Percentiles rank a stretch among this genome's conserved stretches.
Conservation (phyloP, 1,140 invertebrate genomes). For the Pygmarrhopalites habei region DNA sequence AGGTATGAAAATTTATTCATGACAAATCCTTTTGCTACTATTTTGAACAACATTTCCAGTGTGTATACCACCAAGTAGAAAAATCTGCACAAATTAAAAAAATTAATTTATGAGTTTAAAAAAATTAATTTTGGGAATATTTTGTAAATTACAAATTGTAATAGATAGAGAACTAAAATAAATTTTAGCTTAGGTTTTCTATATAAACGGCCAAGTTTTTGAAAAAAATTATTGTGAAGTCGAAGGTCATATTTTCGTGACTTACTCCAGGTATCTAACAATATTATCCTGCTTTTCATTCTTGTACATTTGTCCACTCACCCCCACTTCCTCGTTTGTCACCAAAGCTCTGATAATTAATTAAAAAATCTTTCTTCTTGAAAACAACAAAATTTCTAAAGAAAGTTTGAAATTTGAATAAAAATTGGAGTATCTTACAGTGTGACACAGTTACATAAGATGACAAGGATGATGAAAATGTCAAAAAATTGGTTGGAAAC, state of each 20-base stretch:
- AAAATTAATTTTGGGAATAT: background rate
- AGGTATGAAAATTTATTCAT: constrained; percentile 93
- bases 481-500: constrained; percentile 92
- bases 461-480: constrained; percentile 90
- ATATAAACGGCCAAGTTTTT: too few relatives aligned
- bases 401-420: too few relatives aligned
- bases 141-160: background rate
- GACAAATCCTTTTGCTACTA: constrained; percentile 89
- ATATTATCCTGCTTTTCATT: background rate
- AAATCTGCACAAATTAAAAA: constrained; percentile 10
- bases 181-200: too few relatives aligned
- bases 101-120: background rate
- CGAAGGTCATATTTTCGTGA: background rate
- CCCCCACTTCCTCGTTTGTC: constrained; percentile 26
- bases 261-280: background rate
- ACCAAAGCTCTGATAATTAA: too few relatives aligned
- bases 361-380: too few relatives aligned
- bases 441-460: constrained; percentile 93
- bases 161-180: background rate
- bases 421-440: too few relatives aligned
- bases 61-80: constrained; percentile 61
- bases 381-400: too few relatives aligned
- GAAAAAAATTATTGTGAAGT: too few relatives aligned
- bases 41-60: constrained; percentile 90
- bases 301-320: constrained; percentile 15